Evolutionary conservation across 2,113 vertebrate species (phyloP).

Genomic region (Caretta caretta): DNA sequence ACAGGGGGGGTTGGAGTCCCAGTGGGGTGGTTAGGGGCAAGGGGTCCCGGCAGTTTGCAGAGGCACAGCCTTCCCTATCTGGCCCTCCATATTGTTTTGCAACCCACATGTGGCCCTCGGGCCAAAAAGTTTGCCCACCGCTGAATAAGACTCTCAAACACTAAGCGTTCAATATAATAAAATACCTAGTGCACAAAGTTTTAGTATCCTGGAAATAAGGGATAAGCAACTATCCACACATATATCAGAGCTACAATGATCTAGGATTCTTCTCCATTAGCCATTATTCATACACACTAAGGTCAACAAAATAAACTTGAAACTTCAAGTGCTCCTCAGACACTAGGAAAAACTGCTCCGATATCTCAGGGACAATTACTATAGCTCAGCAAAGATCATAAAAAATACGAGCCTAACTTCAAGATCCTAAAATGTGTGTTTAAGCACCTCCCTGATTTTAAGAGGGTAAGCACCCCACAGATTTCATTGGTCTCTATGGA

Average conservation of each 20-base stretch:
- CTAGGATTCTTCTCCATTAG: neutral
- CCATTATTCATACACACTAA: neutral
- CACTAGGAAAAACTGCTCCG: neutral
- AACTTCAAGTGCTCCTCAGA: neutral
- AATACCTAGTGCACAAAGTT: neutral
- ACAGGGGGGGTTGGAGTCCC: no score
- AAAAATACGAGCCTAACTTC: neutral
- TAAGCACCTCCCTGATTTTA: neutral
- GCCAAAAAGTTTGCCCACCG: no score
- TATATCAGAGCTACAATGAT: neutral
- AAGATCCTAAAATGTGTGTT: neutral
- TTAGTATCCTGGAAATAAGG: neutral
- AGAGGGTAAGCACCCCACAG: neutral
- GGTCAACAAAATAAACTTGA: neutral
- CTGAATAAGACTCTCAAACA: neutral
- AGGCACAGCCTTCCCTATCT: no score
- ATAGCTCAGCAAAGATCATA: neutral
- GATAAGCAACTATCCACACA: neutral
- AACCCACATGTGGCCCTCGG: no score
- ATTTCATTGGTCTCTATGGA: neutral
- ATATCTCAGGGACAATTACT: neutral
- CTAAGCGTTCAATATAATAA: neutral
- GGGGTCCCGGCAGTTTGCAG: no score
- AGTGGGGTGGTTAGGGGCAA: no score
- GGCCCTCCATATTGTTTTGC: no score